Conservation (phyloP, 2,113 vertebrate genomes). For the Cepphus grylle region DNA sequence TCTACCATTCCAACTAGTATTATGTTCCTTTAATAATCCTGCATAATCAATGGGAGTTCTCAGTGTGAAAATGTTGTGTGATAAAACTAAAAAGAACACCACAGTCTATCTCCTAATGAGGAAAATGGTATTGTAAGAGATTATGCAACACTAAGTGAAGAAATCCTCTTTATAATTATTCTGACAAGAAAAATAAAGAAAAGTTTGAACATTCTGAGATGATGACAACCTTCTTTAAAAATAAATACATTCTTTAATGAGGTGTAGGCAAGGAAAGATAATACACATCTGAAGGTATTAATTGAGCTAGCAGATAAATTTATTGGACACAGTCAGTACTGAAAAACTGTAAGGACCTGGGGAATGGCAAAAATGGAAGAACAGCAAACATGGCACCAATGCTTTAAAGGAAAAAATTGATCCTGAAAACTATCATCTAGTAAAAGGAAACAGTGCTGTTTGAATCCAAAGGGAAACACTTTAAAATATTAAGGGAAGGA, state of each 20-base stretch:
- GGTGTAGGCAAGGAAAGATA: not conserved
- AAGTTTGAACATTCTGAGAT: conserved; percentile 6
- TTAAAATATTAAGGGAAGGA: not conserved
- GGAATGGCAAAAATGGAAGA: not conserved
- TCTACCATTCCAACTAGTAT: not conserved
- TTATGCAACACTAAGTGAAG: not conserved
- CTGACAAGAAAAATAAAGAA: conserved; percentile 30
- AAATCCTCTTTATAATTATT: not conserved
- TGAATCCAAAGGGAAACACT: not conserved
- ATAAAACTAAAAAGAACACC: not conserved
- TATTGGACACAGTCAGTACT: not conserved
- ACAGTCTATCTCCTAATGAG: not conserved
- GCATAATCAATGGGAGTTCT: not conserved
- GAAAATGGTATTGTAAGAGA: not conserved
- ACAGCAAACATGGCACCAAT: not conserved
- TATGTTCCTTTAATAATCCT: conserved; percentile 1
- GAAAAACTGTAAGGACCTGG: not conserved
- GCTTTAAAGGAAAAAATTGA: not conserved
- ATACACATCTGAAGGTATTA: not conserved
- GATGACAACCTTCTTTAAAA: conserved; percentile 8
- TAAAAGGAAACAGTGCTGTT: not conserved
- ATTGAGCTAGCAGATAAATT: not conserved
- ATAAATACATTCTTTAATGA: not conserved
- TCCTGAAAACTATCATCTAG: not conserved
- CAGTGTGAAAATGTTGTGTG: not conserved